phyloP scores from a whole-genome alignment of 2,888 invertebrate genomes.

The Petrolisthes cinctipes region DNA sequence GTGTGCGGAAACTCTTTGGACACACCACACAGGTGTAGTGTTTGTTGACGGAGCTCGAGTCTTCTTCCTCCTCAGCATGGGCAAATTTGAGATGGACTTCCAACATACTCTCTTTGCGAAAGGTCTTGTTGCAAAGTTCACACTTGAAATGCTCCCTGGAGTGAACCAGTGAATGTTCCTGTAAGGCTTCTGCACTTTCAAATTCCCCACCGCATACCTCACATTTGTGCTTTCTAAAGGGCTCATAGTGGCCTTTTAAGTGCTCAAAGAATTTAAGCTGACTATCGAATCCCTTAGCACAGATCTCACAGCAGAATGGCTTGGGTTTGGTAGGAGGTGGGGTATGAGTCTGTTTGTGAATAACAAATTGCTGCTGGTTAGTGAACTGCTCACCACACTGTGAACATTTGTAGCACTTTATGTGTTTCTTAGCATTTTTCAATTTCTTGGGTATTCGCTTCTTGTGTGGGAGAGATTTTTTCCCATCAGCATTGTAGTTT shows the following conservation, averaged over 20 bases:
- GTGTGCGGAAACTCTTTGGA: constrained; percentile 59
- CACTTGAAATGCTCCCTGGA: constrained; percentile 63
- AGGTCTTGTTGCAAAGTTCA: constrained; percentile 63
- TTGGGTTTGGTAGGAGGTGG: constrained; percentile 64
- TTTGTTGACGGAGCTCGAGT: constrained; percentile 30
- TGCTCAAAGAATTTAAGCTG: constrained; percentile 89
- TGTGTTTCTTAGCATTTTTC: constrained; percentile 70
- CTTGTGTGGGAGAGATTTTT: constrained; percentile 84
- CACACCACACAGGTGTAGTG: constrained; percentile 60
- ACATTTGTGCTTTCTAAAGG: constrained; percentile 69
- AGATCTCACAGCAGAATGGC: constrained; percentile 81
- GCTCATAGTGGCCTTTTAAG: constrained; percentile 85
- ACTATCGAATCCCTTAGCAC: constrained; percentile 80
- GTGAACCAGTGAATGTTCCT: constrained; percentile 63
- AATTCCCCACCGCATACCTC: constrained; percentile 68
- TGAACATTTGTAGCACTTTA: constrained; percentile 70
- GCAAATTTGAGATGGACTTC: constrained; percentile 61
- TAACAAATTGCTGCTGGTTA: constrained; percentile 69
- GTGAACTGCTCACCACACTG: constrained; percentile 72
- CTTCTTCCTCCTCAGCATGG: constrained; percentile 50
- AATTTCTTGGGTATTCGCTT: constrained; percentile 86
- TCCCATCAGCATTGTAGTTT: constrained; percentile 69
- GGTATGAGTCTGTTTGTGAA: constrained; percentile 67
- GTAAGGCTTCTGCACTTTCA: constrained; percentile 52
- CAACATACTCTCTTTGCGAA: constrained; percentile 62